These are phyloP conservation scores for Oplegnathus fasciatus DNA, from an alignment of 2,113 vertebrate genomes.

Conservation along the genomic window DNA sequence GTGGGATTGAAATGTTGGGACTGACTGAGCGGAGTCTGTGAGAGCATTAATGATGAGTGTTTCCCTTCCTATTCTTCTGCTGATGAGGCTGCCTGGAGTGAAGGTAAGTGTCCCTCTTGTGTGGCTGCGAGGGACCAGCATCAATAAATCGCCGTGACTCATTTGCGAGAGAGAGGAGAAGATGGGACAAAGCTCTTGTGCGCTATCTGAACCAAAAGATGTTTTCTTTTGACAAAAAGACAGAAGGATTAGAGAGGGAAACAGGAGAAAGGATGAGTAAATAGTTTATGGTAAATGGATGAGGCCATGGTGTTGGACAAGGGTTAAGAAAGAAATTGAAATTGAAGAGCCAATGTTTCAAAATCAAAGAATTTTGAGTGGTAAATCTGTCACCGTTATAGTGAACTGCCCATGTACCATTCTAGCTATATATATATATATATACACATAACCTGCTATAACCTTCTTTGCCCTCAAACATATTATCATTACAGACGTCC, in stretches of 20 bases:
- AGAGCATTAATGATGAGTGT: conserved; percentile 18
- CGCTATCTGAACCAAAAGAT: background rate
- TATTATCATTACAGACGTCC: conserved; percentile 1
- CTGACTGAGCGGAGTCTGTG: background rate
- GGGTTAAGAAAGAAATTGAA: no score
- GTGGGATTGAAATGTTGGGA: background rate
- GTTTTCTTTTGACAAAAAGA: background rate
- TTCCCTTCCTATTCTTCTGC: conserved; percentile 17
- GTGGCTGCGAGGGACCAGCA: background rate
- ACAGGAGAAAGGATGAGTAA: background rate
- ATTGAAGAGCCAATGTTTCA: no score
- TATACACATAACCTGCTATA: no score
- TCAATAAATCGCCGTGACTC: conserved; percentile 4
- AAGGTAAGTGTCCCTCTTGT: conserved; percentile 23
- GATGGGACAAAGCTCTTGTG: background rate
- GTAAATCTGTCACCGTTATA: background rate
- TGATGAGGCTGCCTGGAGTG: conserved; percentile 23
- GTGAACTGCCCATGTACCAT: background rate
- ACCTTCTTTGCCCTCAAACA: background rate
- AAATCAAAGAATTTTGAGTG: background rate
- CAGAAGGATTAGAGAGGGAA: no score
- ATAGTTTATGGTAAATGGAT: background rate
- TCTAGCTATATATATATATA: no score
- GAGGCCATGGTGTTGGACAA: background rate
- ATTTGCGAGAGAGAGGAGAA: background rate